A percentile compares a stretch with the other conserved stretches of the same genome.
Conservation (phyloP, 2,113 vertebrate genomes). For the Spea multiplicata region DNA sequence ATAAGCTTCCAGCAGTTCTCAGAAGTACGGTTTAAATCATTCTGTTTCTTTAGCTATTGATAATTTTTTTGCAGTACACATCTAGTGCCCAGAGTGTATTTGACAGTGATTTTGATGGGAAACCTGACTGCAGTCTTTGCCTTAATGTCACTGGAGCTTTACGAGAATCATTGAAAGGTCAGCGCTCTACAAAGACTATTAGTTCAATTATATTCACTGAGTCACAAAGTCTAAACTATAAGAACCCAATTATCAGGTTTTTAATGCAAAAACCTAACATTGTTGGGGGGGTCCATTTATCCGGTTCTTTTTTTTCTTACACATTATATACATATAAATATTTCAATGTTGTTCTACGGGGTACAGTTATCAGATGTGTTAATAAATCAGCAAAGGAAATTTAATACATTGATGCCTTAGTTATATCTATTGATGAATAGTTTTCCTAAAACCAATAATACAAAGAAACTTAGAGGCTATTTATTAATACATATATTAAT, state of each 20-base stretch:
- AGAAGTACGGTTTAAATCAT: background rate
- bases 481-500: too few relatives aligned
- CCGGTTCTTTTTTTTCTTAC: too few relatives aligned
- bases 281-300: too few relatives aligned
- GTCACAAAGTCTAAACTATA: background rate
- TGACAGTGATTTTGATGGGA: constrained; percentile 12
- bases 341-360: too few relatives aligned
- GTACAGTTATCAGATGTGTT: too few relatives aligned
- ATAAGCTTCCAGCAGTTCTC: background rate
- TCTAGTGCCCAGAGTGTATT: constrained; percentile 5
- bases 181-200: constrained; percentile 13
- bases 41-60: background rate
- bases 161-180: constrained; percentile 25
- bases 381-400: too few relatives aligned
- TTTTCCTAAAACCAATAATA: too few relatives aligned
- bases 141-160: constrained; percentile 6
- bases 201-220: background rate
- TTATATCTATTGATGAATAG: too few relatives aligned
- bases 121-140: constrained; percentile 17
- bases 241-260: background rate
- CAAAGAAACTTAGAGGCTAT: too few relatives aligned
- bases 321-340: too few relatives aligned
- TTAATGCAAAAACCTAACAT: background rate
- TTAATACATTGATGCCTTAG: too few relatives aligned
- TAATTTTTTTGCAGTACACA: background rate